These are phyloP conservation scores for Zaprionus obscuricornis DNA, from an alignment of 2,888 invertebrate genomes.

Conservation along the genomic window DNA sequence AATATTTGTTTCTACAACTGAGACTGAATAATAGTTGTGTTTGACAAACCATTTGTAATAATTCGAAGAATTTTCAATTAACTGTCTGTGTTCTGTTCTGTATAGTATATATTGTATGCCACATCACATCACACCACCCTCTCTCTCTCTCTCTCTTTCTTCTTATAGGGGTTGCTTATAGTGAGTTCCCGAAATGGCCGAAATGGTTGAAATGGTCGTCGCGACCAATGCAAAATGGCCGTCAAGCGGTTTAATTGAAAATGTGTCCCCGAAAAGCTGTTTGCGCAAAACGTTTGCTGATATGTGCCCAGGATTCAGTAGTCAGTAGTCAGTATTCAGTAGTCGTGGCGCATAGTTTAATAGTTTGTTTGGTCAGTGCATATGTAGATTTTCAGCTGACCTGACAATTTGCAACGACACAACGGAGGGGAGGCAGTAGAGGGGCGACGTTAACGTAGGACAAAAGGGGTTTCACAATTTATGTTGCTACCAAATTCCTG, in stretches of 20 bases:
- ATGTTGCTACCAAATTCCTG: conserved; percentile 77
- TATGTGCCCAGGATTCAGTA: conserved; percentile 12
- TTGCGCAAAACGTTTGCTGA: conserved; percentile 42
- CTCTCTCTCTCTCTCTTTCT: too few relatives aligned
- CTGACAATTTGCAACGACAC: conserved; percentile 59
- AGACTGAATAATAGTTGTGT: too few relatives aligned
- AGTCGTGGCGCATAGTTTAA: conserved; percentile 58
- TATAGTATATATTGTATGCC: too few relatives aligned
- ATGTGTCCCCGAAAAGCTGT: conserved; percentile 61
- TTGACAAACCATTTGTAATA: conserved; percentile 29
- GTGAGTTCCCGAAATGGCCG: too few relatives aligned
- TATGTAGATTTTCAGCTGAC: conserved; percentile 77
- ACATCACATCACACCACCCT: too few relatives aligned
- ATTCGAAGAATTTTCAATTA: conserved; percentile 72
- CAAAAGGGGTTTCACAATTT: conserved; percentile 51
- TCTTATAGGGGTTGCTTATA: too few relatives aligned
- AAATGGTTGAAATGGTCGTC: conserved; percentile 25
- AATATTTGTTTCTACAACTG: too few relatives aligned
- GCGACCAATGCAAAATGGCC: conserved; percentile 70
- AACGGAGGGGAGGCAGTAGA: neutral
- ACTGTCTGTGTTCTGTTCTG: conserved; percentile 32
- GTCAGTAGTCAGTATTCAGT: neutral
- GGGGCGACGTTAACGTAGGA: neutral
- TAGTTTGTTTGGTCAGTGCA: conserved; percentile 76
- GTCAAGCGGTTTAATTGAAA: conserved; percentile 64